phyloP scores from a whole-genome alignment of 1,140 invertebrate species.

The Leptinotarsa texana region DNA sequence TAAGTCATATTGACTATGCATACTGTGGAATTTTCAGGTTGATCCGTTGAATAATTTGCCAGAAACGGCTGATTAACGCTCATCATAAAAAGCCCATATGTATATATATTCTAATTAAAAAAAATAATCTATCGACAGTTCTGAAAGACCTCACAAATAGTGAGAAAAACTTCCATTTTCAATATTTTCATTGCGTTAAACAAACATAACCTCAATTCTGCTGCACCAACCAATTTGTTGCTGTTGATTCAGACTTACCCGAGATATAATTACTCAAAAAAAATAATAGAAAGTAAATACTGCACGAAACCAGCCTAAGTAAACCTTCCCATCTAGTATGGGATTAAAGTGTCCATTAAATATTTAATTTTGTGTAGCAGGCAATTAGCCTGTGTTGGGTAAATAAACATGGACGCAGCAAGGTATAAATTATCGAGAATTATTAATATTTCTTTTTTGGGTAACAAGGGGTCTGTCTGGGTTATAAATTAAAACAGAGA shows the following conservation, averaged over 20 bases:
- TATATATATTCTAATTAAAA: too few relatives aligned
- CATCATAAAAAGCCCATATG: too few relatives aligned
- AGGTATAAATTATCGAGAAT: slow-evolving; percentile 44
- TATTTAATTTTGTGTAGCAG: slow-evolving; percentile 45
- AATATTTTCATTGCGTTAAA: too few relatives aligned
- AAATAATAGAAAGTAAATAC: slow-evolving; percentile 19
- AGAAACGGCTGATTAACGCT: too few relatives aligned
- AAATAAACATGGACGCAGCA: slow-evolving; percentile 42
- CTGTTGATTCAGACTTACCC: neutral
- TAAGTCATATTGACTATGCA: too few relatives aligned
- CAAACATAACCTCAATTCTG: too few relatives aligned
- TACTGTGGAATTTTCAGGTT: too few relatives aligned
- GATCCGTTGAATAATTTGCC: too few relatives aligned
- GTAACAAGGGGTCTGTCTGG: slow-evolving; percentile 33
- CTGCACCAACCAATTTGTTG: too few relatives aligned
- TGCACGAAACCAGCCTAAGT: slow-evolving; percentile 6
- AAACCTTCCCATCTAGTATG: slow-evolving; percentile 18
- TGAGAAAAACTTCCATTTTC: too few relatives aligned
- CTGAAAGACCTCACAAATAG: too few relatives aligned
- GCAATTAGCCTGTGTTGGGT: slow-evolving; percentile 43
- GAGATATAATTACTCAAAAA: neutral
- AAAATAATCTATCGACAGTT: too few relatives aligned
- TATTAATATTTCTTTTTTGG: slow-evolving; percentile 46
- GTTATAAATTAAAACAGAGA: slow-evolving; percentile 41
- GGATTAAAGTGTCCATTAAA: slow-evolving; percentile 37